Evolutionary conservation across 2,888 invertebrate genomes (phyloP).

Genomic region (Pyralis farinalis): DNA sequence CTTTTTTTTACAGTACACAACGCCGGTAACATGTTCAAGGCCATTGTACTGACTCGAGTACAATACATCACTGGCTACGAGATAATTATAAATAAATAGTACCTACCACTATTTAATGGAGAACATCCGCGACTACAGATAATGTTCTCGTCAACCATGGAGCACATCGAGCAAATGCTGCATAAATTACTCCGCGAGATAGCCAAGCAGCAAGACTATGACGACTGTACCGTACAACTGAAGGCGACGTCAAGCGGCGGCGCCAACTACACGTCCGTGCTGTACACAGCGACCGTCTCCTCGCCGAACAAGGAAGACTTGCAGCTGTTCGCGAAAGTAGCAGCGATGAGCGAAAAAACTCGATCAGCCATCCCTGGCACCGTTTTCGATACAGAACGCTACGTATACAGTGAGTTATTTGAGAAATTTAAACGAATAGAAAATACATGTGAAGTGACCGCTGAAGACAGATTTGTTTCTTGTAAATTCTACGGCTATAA

Average conservation of each 20-base stretch:
- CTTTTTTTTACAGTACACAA: too few relatives aligned
- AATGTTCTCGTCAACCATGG: background rate
- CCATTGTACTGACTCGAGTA: too few relatives aligned
- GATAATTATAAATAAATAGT: too few relatives aligned
- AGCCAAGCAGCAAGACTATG: constrained; percentile 24
- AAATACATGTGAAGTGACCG: constrained; percentile 11
- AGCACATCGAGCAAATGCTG: constrained; percentile 28
- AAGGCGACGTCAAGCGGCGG: constrained; percentile 37
- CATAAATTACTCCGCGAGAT: constrained; percentile 30
- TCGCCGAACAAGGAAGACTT: constrained; percentile 21
- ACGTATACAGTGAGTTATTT: constrained; percentile 12
- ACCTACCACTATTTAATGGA: background rate
- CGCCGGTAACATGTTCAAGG: too few relatives aligned
- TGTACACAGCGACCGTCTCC: constrained; percentile 29
- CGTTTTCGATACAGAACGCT: constrained; percentile 24
- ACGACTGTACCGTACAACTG: constrained; percentile 20
- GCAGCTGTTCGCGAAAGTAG: constrained; percentile 46
- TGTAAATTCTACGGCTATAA: constrained; percentile 29
- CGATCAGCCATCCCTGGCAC: constrained; percentile 11
- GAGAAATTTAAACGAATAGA: constrained; percentile 19
- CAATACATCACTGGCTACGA: too few relatives aligned
- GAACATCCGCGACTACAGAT: background rate
- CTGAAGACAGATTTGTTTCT: constrained; percentile 26
- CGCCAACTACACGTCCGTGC: constrained; percentile 40
- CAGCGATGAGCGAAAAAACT: constrained; percentile 27